A percentile compares a stretch with the other conserved stretches of the same genome.
These are phyloP conservation scores for Rhadinocentrus ornatus DNA, from an alignment of 2,797 vertebrate genomes.

Conservation along the genomic window DNA sequence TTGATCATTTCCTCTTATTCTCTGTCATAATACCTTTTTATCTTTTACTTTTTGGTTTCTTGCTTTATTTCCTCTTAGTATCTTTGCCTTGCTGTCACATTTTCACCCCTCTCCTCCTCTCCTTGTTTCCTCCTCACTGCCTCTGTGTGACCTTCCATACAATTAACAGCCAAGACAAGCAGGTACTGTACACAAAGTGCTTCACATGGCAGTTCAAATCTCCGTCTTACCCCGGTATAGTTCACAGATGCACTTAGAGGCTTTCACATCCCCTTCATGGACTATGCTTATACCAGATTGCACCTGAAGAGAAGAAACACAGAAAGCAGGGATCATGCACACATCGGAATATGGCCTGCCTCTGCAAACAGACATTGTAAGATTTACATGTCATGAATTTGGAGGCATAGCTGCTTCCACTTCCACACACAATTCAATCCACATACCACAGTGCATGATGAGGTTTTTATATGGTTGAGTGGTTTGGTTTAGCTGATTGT, in stretches of 20 bases:
- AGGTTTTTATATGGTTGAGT: neutral
- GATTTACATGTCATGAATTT: too few species aligned
- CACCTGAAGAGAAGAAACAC: neutral
- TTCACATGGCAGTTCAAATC: constrained; percentile 39
- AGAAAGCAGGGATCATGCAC: neutral
- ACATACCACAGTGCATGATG: neutral
- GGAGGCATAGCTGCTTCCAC: neutral
- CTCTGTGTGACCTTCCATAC: constrained; percentile 39
- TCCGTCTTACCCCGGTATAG: constrained; percentile 14
- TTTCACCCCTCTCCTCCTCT: constrained; percentile 4
- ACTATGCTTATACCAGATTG: constrained; percentile 5
- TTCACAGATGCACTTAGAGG: constrained; percentile 7
- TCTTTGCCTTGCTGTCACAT: constrained; percentile 9
- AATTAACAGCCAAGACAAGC: constrained; percentile 46
- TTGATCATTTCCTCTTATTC: constrained; percentile 8
- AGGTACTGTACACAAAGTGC: constrained; percentile 50
- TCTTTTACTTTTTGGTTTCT: neutral
- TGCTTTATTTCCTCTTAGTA: constrained; percentile 16
- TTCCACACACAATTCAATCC: neutral
- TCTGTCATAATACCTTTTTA: neutral
- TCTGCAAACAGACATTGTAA: too few species aligned
- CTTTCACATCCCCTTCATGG: constrained; percentile 1
- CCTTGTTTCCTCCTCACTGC: constrained; percentile 17
- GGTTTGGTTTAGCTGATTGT: neutral
- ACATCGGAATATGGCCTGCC: neutral